Evolutionary conservation across 1,140 invertebrate genomes (phyloP).

Genomic region (Caerostris extrusa): DNA sequence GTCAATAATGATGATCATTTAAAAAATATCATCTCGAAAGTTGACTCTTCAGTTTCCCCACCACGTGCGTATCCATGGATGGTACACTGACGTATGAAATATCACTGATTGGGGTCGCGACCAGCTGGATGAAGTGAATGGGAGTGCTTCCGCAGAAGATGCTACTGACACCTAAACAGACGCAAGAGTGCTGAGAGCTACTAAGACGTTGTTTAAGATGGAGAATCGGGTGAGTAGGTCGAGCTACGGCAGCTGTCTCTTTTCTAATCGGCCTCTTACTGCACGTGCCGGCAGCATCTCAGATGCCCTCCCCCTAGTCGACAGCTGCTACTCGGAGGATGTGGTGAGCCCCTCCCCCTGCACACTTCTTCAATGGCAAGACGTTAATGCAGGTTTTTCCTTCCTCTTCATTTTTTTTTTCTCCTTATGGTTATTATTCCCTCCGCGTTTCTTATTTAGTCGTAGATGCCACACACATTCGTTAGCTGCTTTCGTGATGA

Average conservation of each 20-base stretch:
- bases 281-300: conserved; percentile 73
- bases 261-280: conserved; percentile 70
- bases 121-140: neutral
- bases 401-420: conserved; percentile 37
- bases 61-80: neutral
- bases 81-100: too few species aligned
- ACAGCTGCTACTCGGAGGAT: conserved; percentile 72
- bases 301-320: conserved; percentile 43
- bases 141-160: conserved; percentile 27
- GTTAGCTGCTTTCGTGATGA: conserved; percentile 37
- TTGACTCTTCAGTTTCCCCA: neutral
- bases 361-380: conserved; percentile 71
- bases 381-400: conserved; percentile 62
- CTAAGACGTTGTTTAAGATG: conserved; percentile 44
- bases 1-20: neutral
- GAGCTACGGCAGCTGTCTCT: conserved; percentile 65
- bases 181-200: conserved; percentile 2
- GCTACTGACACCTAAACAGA: conserved; percentile 52
- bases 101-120: neutral
- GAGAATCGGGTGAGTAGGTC: conserved; percentile 72
- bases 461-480: conserved; percentile 53
- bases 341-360: conserved; percentile 27
- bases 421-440: conserved; percentile 14
- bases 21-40: neutral
- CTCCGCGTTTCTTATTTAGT: conserved; percentile 68